These are phyloP conservation scores for Thoracochromis brauschi DNA, from an alignment of 2,113 vertebrate species.

Conservation along the genomic window DNA sequence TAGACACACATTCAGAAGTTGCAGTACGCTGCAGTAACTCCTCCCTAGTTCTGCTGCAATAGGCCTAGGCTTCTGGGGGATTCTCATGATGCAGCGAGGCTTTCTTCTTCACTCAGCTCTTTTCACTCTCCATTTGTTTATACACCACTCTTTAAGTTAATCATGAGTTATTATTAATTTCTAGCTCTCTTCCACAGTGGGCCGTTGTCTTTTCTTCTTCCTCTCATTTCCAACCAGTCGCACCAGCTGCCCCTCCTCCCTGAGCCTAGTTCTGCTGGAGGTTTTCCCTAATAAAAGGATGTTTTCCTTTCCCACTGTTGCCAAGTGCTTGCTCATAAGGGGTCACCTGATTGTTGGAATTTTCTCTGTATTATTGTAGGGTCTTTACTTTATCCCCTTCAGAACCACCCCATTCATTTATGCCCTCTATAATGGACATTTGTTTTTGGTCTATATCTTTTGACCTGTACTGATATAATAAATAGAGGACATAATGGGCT, in stretches of 20 bases:
- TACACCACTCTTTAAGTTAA: background rate
- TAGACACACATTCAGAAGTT: background rate
- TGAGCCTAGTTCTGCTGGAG: background rate
- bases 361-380: background rate
- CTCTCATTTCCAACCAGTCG: background rate
- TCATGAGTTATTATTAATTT: background rate
- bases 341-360: background rate
- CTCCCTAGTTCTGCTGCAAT: background rate
- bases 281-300: background rate
- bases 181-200: background rate
- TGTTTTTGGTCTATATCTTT: background rate
- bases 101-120: background rate
- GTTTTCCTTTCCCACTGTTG: background rate
- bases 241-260: background rate
- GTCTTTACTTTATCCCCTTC: background rate
- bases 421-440: background rate
- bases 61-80: background rate
- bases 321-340: background rate
- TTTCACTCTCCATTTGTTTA: background rate
- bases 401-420: background rate
- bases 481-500: background rate
- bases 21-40: background rate
- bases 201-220: background rate
- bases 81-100: background rate
- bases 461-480: background rate